Evolutionary conservation across 2,113 vertebrate genomes (phyloP), one percentile per base, ranked within the genome.

Genomic region (Tragelaphus strepsiceros): DNA sequence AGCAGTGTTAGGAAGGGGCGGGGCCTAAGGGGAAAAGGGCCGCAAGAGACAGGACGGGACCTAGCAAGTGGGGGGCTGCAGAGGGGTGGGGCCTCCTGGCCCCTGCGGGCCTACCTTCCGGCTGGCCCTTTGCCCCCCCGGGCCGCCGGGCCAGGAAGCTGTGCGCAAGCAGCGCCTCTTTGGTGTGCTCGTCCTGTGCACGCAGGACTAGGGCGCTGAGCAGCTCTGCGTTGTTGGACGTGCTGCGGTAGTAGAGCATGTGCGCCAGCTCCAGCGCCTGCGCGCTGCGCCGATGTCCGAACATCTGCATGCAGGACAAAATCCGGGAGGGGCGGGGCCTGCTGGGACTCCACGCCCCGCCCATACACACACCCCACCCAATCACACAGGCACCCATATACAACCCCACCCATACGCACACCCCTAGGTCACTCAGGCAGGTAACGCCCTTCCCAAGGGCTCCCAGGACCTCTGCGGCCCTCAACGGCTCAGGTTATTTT

Each of bases 231-330:
- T 99, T 99, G 97, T 99, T 99, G 97, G 99, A 98, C 1, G 99
- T 99, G 91, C 98, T 99, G 78, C 98, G 98, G 80, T 97, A 98
- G 96, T 99, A 99, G 5, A 99, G 95, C 98, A 99, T 98, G 95
- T 98, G 98, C 10, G 98, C 98, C 96, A 99, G 96, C 92, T 98
- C 98, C 54, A 99, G 98, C 8, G 98, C 98, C 88, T 99, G 98
- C 17, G 82, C 90, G 26, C 98, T 99, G 77, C 98, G 98, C 30
- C 95, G 97, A 96, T 98, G 98, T 26, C 98, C 96, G 22, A 98
- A 99, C 93, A 98, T 98, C 98, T 99, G 95, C 32, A 3, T 19
- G 61, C 2, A 3, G n/a, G 21, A 80, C n/a, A 51, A 26, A 46
- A 80, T 17, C 24, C 24, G 8, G 15, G 21, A 26, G 24, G 35